Evolutionary conservation across 2,888 invertebrate genomes (phyloP).

Genomic region (Halocaridina rubra): DNA sequence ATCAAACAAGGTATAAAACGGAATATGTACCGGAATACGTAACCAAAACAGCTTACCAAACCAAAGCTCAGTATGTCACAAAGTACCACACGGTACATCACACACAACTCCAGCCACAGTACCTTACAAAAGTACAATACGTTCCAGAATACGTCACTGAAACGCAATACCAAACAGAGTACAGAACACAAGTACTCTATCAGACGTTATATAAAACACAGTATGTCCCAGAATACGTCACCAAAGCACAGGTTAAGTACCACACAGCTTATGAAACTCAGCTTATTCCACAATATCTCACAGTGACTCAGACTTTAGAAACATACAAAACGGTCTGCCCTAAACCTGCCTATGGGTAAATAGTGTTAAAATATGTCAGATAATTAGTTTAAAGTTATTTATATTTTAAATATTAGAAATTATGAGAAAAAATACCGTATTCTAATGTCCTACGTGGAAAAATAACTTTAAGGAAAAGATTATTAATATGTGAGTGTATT

Average conservation of each 20-base stretch:
- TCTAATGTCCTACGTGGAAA: too few relatives aligned
- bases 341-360: slow-evolving; percentile 13
- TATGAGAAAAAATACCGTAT: too few relatives aligned
- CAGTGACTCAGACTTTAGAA: slow-evolving; percentile 33
- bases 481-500: too few relatives aligned
- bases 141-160: slow-evolving; percentile 34
- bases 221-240: slow-evolving; percentile 45
- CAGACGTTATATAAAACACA: slow-evolving; percentile 52
- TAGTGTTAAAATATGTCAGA: too few relatives aligned
- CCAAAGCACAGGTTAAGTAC: slow-evolving; percentile 40
- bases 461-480: too few relatives aligned
- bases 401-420: too few relatives aligned
- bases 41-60: slow-evolving; percentile 53
- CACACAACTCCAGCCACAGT: slow-evolving; percentile 45
- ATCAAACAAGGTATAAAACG: slow-evolving; percentile 43
- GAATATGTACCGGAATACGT: slow-evolving; percentile 47
- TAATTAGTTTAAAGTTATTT: too few relatives aligned
- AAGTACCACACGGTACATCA: slow-evolving; percentile 18
- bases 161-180: slow-evolving; percentile 9
- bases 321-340: slow-evolving; percentile 59
- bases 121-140: slow-evolving; percentile 26
- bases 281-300: slow-evolving; percentile 41
- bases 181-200: slow-evolving; percentile 49
- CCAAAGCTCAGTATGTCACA: slow-evolving; percentile 33
- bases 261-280: slow-evolving; percentile 55